Conservation (phyloP, 2,797 vertebrate species). For the Pelobates cultripes region DNA sequence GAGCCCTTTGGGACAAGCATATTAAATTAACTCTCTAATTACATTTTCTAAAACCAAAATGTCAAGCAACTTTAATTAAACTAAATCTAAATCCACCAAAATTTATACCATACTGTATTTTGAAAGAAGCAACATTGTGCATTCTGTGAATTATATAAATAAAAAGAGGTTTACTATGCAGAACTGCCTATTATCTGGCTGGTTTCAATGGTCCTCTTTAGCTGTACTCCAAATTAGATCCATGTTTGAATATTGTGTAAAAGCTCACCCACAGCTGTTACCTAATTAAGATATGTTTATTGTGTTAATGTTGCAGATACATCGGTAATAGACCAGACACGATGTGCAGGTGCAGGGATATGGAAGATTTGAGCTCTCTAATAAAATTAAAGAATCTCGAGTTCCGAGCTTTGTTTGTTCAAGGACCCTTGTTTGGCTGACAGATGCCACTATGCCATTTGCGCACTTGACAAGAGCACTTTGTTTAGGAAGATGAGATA, state of each 20-base stretch:
- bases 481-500: conserved; percentile 50
- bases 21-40: conserved; percentile 31
- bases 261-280: conserved; percentile 51
- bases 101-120: neutral
- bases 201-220: neutral
- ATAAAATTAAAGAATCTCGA: conserved; percentile 45
- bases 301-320: conserved; percentile 51
- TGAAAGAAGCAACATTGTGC: conserved; percentile 37
- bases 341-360: conserved; percentile 43
- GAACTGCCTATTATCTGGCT: conserved; percentile 25
- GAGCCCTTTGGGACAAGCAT: conserved; percentile 29
- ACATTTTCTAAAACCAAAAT: too few relatives aligned
- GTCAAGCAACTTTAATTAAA: too few relatives aligned
- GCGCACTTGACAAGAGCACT: conserved; percentile 34
- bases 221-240: conserved; percentile 41
- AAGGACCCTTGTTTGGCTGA: conserved; percentile 41
- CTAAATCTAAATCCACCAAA: neutral
- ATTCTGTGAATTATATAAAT: conserved; percentile 6
- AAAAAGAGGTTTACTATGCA: conserved; percentile 10
- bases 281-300: conserved; percentile 51
- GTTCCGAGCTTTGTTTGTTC: conserved; percentile 27
- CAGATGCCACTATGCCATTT: conserved; percentile 46
- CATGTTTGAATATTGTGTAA: conserved; percentile 48
- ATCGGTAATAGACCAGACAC: conserved; percentile 27
- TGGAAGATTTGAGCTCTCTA: conserved; percentile 20